Evolutionary conservation across 2,113 vertebrate genomes (phyloP).

Genomic region (Rhynchomys soricoides): DNA sequence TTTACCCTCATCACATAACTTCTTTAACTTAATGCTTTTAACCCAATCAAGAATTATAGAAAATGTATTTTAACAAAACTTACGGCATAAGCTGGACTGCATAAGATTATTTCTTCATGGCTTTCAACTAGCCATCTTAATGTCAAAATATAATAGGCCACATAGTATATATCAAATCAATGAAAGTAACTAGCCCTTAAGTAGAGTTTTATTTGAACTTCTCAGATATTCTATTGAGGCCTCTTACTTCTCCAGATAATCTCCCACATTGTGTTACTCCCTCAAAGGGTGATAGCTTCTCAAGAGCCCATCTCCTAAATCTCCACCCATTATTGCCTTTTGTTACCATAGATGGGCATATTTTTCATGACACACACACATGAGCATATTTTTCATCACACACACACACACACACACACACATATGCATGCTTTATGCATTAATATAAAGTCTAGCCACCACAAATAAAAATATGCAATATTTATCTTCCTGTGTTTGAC

Average conservation of each 20-base stretch:
- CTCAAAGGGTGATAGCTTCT: neutral
- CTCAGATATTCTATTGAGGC: neutral
- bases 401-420: no score
- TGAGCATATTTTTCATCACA: neutral
- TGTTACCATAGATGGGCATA: neutral
- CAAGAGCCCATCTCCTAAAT: neutral
- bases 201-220: neutral
- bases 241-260: neutral
- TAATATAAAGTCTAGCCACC: neutral
- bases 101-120: neutral
- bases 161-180: neutral
- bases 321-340: neutral
- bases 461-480: neutral
- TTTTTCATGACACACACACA: no score
- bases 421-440: neutral
- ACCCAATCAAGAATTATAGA: constrained; percentile 9
- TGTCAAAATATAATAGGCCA: neutral
- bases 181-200: neutral
- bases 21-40: neutral
- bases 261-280: neutral
- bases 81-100: neutral
- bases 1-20: neutral
- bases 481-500: neutral
- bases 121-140: neutral
- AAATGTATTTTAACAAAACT: neutral